Percentiles rank a stretch among this genome's conserved stretches.
Conservation (phyloP, 2,888 invertebrate species). For the Tachystola acroxantha region DNA sequence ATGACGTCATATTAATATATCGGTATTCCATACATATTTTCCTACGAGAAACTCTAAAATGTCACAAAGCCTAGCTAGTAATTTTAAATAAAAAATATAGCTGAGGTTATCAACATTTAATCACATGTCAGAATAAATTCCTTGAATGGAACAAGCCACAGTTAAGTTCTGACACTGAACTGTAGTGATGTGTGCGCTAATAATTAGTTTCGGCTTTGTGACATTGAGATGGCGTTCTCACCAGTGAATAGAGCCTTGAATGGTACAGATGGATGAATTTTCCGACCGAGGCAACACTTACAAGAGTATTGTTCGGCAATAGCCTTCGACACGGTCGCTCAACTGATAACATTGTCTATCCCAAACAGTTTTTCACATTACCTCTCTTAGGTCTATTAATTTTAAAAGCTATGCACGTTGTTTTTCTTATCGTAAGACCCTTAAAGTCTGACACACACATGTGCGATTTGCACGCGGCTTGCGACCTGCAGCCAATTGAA, state of each 20-base stretch:
- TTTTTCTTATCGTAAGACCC: no score
- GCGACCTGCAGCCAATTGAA: no score
- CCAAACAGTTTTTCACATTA: constrained; percentile 1
- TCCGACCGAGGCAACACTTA: constrained; percentile 27
- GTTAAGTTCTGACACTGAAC: constrained; percentile 24
- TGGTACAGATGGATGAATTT: constrained; percentile 32
- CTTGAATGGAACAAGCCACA: neutral
- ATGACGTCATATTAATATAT: no score
- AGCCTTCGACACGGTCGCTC: constrained; percentile 22
- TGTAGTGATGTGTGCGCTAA: constrained; percentile 30
- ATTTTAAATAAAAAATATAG: no score
- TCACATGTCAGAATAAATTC: neutral
- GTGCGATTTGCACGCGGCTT: no score
- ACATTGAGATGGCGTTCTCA: constrained; percentile 47
- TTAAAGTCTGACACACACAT: no score
- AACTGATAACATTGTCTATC: constrained; percentile 41
- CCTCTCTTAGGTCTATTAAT: neutral
- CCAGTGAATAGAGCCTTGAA: constrained; percentile 42
- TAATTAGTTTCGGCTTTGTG: constrained; percentile 36
- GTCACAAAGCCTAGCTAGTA: no score
- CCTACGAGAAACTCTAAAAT: no score
- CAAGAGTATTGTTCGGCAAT: constrained; percentile 8
- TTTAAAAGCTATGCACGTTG: no score
- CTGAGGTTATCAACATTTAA: neutral
- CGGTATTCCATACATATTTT: no score